A percentile compares a stretch with the other conserved stretches of the same genome.
Conservation (phyloP, 2,113 vertebrate genomes). For the Mormyrus lacerda region DNA sequence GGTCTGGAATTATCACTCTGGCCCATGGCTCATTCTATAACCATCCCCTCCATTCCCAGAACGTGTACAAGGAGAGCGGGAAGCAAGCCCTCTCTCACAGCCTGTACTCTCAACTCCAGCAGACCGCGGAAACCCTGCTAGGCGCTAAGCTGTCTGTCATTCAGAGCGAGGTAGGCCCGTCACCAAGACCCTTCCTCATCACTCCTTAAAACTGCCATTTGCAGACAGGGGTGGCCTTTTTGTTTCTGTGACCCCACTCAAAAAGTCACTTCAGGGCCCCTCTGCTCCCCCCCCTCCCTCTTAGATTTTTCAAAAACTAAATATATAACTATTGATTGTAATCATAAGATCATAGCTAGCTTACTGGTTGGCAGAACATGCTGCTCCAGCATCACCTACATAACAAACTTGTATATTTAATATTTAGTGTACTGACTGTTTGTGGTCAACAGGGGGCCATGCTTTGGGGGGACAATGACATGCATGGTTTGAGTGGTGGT, state of each 20-base stretch:
- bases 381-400: background rate
- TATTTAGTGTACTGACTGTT: background rate
- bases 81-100: constrained; percentile 8
- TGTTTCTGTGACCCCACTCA: background rate
- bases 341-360: background rate
- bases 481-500: background rate
- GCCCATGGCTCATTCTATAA: background rate
- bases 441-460: background rate
- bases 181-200: background rate
- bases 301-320: background rate
- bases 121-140: constrained; percentile 27
- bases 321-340: background rate
- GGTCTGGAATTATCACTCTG: background rate
- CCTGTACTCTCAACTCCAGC: constrained; percentile 31
- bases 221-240: background rate
- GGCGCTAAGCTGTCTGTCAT: constrained; percentile 22
- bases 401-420: background rate
- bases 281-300: background rate
- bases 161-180: constrained; percentile 48
- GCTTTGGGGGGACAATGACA: too few relatives aligned
- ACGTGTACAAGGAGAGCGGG: constrained; percentile 26
- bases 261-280: too few relatives aligned
- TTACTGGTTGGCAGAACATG: background rate
- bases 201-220: background rate
- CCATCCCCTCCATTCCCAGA: constrained; percentile 1